Conservation (phyloP, 2,113 vertebrate species). For the Macquaria australasica region DNA sequence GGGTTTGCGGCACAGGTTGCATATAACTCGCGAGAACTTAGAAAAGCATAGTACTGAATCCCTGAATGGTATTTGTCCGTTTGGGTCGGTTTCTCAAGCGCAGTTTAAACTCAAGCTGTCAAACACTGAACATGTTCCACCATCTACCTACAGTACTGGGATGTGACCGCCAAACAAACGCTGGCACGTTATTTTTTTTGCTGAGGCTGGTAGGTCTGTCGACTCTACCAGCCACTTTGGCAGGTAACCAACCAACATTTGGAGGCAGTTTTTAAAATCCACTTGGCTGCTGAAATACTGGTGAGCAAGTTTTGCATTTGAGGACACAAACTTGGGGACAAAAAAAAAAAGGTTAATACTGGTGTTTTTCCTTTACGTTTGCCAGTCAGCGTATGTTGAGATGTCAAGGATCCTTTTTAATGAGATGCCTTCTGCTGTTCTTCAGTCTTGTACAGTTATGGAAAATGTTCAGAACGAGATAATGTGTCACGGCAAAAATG, state of each 20-base stretch:
- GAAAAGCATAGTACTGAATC: slow-evolving; percentile 88
- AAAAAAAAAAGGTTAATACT: slow-evolving; percentile 25
- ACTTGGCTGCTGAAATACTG: slow-evolving; percentile 53
- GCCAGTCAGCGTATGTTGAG: background rate
- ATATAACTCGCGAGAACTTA: slow-evolving; percentile 84
- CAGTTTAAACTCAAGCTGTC: slow-evolving; percentile 54
- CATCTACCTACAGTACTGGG: slow-evolving; percentile 7
- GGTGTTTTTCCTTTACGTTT: background rate
- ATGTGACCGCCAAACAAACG: background rate
- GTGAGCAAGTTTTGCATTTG: slow-evolving; percentile 19
- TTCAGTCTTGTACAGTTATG: background rate
- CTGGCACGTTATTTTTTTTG: slow-evolving; percentile 1
- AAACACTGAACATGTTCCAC: background rate
- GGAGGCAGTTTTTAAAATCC: slow-evolving; percentile 24
- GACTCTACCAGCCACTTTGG: slow-evolving; percentile 48
- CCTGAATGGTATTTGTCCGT: slow-evolving; percentile 83
- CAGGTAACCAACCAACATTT: slow-evolving; percentile 40
- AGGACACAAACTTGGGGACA: slow-evolving; percentile 21
- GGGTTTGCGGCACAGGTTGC: slow-evolving; percentile 84
- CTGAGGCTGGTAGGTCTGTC: slow-evolving; percentile 19
- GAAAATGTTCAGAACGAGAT: background rate
- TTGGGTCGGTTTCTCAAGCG: slow-evolving; percentile 61
- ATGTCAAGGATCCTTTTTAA: background rate
- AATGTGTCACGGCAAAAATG: background rate
- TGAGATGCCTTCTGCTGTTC: background rate